Conservation (phyloP, 64 coral and sea anemone genomes). For the Dendronephthya gigantea region DNA sequence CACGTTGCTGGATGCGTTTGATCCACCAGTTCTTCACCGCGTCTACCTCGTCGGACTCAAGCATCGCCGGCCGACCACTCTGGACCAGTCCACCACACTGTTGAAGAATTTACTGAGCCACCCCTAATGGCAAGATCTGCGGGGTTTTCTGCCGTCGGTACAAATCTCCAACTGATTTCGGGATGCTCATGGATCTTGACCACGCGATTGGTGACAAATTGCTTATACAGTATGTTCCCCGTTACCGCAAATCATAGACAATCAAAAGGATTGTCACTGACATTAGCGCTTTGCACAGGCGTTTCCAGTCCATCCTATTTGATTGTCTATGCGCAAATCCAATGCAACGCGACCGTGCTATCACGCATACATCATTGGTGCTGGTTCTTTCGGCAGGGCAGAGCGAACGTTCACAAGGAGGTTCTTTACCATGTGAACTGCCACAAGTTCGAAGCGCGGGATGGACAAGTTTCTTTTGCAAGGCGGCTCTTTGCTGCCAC, state of each 20-base stretch:
- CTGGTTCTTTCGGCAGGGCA: not conserved
- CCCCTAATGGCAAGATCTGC: conserved; percentile 2
- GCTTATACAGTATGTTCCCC: not conserved
- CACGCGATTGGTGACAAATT: not conserved
- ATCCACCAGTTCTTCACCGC: conserved; percentile 26
- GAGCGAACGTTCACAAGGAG: not conserved
- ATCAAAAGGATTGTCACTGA: no score
- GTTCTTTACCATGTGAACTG: not conserved
- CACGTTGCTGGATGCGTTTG: conserved; percentile 19
- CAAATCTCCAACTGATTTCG: not conserved
- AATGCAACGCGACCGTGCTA: not conserved
- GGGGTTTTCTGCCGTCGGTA: not conserved
- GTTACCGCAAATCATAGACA: no score
- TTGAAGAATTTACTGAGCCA: not conserved
- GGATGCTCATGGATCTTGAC: not conserved
- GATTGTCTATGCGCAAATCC: not conserved
- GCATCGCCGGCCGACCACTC: not conserved
- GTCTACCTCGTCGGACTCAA: conserved; percentile 7
- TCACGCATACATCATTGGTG: not conserved
- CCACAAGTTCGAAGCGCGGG: not conserved
- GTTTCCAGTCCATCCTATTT: no score
- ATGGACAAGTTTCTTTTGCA: not conserved
- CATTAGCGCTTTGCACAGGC: no score
- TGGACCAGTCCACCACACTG: not conserved
- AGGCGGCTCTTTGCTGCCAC: not conserved